A percentile compares a stretch with the other conserved stretches of the same genome.
These are phyloP conservation scores for Perdita meconis DNA, from an alignment of 2,888 invertebrate species.

Conservation along the genomic window DNA sequence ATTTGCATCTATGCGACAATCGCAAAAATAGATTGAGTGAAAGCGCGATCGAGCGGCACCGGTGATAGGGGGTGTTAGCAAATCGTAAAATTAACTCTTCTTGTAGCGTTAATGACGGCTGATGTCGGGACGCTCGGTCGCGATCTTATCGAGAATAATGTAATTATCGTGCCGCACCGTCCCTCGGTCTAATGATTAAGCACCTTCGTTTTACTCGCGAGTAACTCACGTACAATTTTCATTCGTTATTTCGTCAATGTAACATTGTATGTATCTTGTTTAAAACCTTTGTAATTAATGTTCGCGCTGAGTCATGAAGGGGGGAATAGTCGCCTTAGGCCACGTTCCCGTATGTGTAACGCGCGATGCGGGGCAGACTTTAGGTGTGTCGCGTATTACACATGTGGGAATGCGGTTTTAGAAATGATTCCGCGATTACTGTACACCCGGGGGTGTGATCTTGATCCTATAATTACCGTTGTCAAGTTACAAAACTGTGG, in stretches of 20 bases:
- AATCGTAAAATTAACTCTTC: constrained; percentile 65
- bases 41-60: constrained; percentile 61
- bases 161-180: constrained; percentile 69
- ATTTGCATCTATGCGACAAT: constrained; percentile 18
- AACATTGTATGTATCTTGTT: constrained; percentile 1
- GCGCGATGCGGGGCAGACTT: background rate
- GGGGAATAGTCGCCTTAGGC: background rate
- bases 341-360: background rate
- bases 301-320: constrained; percentile 1
- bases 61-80: constrained; percentile 65
- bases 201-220: constrained; percentile 43
- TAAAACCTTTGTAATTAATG: constrained; percentile 23
- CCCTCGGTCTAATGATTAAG: constrained; percentile 62
- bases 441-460: no score
- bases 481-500: no score
- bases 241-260: constrained; percentile 38
- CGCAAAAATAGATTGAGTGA: constrained; percentile 29
- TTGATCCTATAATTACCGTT: no score
- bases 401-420: no score
- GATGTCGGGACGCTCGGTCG: constrained; percentile 53
- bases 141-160: constrained; percentile 71
- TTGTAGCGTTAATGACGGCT: constrained; percentile 54
- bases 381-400: background rate
- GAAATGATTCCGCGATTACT: no score
- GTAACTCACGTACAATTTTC: constrained; percentile 36